Evolutionary conservation across 2,113 vertebrate genomes (phyloP).

Genomic region (Haemorhous mexicanus): DNA sequence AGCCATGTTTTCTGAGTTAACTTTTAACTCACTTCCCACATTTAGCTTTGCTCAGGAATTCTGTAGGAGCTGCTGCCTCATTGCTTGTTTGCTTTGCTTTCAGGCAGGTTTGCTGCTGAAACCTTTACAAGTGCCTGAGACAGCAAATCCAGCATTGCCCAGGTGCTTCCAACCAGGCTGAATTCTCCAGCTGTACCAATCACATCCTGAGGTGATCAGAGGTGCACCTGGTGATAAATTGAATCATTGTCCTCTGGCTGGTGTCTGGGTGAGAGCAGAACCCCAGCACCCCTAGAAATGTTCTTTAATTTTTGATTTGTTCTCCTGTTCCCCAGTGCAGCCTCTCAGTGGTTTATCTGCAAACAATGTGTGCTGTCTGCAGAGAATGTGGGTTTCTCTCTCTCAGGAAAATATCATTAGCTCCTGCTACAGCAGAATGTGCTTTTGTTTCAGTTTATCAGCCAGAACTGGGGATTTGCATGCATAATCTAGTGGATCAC

Average conservation of each 20-base stretch:
- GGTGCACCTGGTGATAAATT: neutral
- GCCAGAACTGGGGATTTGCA: neutral
- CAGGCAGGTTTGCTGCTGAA: neutral
- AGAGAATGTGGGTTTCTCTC: neutral
- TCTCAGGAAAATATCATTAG: neutral
- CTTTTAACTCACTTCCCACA: neutral
- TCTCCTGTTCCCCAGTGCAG: neutral
- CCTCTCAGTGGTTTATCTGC: neutral
- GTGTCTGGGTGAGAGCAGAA: neutral
- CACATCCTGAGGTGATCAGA: rapidly evolving
- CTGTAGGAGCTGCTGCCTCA: neutral
- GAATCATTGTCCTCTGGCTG: neutral
- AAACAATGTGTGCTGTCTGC: neutral
- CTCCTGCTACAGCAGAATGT: neutral
- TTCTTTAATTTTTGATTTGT: neutral
- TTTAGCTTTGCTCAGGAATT: neutral
- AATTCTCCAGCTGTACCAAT: neutral
- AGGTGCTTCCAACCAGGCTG: neutral
- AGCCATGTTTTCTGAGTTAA: neutral
- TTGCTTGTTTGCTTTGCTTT: neutral
- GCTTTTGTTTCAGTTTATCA: conserved; percentile 3
- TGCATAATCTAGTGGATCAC: neutral
- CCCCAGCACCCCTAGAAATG: neutral
- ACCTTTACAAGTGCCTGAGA: neutral
- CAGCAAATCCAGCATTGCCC: neutral